Base-by-base conservation (phyloP, 2,113 vertebrate genomes). In the Python bivittatus region DNA sequence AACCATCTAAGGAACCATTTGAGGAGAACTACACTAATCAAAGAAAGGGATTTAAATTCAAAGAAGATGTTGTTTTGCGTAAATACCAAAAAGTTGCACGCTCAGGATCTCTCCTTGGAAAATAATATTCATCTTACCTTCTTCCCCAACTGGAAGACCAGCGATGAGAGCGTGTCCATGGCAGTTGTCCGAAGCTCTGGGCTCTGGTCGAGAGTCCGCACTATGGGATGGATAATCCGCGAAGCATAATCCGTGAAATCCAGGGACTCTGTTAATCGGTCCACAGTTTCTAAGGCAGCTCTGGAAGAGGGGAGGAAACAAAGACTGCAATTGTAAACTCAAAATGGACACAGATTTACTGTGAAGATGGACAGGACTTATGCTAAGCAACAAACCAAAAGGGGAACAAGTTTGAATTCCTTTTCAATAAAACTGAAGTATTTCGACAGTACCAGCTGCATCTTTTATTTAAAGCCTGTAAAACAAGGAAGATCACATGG, bases 221-320 rank as follows among this genome's bases (percentile, higher is more conserved):
- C 99, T 0, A 99, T 99, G 0, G 99, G 99, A 94, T 99, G 99
- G 93, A 99, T 99, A 93, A 99, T 99, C 15, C 99, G 98, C 4
- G 99, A 99, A 0, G 99, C 99, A 0, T 99, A 99, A 96, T 99
- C 99, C 0, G 99, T 99, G 97, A 99, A 99, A 97, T 99, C 99
- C 94, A 99, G 96, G 72, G 99, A 99, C 95, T 99, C 99, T 0
- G 99, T 99, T 96, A 99, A 95, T 22, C 99, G 98, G 94, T 99
- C 99, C 93, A 99, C 98, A 0, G 99, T 99, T 95, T 99, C 99
- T 88, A 99, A 95, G 13, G 99, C 98, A 94, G 98, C 98, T 97
- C 99, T 99, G 64, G 0, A 13, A 56, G 22, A 20, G 6, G 68
- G 92, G 2, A 90, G 92, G 3, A 92, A 53, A 15, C 5, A 1